These are phyloP conservation scores for Lycophotia porphyrea DNA, from an alignment of 2,888 invertebrate genomes.

Conservation along the genomic window DNA sequence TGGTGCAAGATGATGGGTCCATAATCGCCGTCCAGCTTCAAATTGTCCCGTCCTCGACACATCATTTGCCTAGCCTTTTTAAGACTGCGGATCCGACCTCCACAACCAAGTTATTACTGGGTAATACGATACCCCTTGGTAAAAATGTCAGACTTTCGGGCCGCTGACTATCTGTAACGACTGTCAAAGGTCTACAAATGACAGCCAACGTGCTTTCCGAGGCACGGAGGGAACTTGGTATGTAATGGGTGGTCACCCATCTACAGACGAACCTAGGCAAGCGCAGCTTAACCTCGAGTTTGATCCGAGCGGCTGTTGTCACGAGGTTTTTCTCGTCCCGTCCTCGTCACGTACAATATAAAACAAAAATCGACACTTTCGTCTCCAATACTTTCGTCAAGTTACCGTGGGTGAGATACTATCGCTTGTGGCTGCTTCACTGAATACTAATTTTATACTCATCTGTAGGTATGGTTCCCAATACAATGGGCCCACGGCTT, in stretches of 20 bases:
- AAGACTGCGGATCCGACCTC: too few species aligned
- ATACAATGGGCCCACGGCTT: constrained; percentile 74
- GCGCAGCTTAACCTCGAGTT: too few species aligned
- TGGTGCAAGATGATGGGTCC: background rate
- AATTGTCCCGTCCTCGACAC: background rate
- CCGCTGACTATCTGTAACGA: too few species aligned
- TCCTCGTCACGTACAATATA: constrained; percentile 51
- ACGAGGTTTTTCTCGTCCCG: constrained; percentile 32
- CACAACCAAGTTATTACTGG: too few species aligned
- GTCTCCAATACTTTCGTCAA: constrained; percentile 73
- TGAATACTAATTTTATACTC: constrained; percentile 69
- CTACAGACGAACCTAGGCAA: too few species aligned
- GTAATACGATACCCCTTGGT: too few species aligned
- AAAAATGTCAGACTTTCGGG: too few species aligned
- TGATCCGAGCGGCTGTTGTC: too few species aligned
- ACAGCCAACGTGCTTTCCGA: too few species aligned
- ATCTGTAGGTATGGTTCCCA: constrained; percentile 71
- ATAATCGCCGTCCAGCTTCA: background rate
- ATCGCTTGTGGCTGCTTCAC: constrained; percentile 70
- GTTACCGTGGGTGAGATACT: constrained; percentile 81
- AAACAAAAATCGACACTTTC: constrained; percentile 53
- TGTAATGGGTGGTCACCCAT: too few species aligned
- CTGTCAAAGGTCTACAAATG: too few species aligned
- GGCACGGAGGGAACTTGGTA: too few species aligned
- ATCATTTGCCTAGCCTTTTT: background rate